Evolutionary conservation across 2,113 vertebrate genomes (phyloP), one percentile per base, ranked within the genome.

Genomic region (Notothenia rossii): DNA sequence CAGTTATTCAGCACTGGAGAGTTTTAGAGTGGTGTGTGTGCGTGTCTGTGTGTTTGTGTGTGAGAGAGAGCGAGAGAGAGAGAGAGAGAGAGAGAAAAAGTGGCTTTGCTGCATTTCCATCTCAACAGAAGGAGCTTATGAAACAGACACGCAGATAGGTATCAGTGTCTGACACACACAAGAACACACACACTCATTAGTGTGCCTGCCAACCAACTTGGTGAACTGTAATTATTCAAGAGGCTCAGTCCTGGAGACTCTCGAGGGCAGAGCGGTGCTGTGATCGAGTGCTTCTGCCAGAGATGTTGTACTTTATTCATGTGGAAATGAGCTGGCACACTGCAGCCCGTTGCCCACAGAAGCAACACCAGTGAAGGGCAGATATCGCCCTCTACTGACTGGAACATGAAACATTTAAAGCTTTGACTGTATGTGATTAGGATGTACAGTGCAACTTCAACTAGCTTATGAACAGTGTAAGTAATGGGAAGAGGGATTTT

Each of bases 201-300:
- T 73, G 84, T 61, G 69, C 75, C 80, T 83, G 80, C 81, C 72
- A 71, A 45, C 71, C 83, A 83, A 77, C 75, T 86, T 89, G 89
- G 82, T 75, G 72, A 86, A 71, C 71, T 84, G 77, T 91, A 85
- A 92, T 90, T 87, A 90, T 93, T 90, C 73, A 81, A 79, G 86
- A 81, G 90, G 78, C 72, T 84, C 73, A 29, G 60, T 56, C 79
- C 75, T 81, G 59, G 3, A 84, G 54, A 65, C 61, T 89, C 82
- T 71, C 2, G 63, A 87, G 89, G 84, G 79, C 75, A 71, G 69
- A 82, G 71, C 29, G 22, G 55, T 17, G 43, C 71, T 78, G 69
- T 79, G 83, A 85, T 86, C 85, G 85, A n/a, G 72, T 81, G 72
- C 72, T 56, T 66, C 65, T 76, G 75, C 46, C 75, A 56, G 72